phyloP scores from a whole-genome alignment of 2,113 vertebrate genomes.

The Centropus unirufus region DNA sequence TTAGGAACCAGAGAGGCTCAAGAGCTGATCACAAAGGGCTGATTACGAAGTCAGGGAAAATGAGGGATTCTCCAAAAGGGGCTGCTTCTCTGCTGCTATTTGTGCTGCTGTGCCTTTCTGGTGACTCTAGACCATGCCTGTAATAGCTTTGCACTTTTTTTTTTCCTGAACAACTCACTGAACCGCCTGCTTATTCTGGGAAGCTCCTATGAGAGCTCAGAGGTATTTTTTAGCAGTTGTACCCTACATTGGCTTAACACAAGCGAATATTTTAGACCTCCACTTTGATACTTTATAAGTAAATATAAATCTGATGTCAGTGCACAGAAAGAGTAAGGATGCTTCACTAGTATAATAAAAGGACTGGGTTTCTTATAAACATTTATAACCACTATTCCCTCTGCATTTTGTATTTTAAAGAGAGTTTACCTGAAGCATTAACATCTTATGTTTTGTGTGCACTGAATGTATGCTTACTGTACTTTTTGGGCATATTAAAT shows the following conservation, averaged over 20 bases:
- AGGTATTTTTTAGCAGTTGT: neutral
- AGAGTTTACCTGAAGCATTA: neutral
- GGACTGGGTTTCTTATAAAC: neutral
- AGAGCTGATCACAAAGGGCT: neutral
- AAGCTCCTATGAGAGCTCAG: neutral
- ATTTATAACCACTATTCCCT: neutral
- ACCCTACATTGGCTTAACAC: neutral
- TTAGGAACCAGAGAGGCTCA: neutral
- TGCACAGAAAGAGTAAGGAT: neutral
- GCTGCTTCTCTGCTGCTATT: neutral
- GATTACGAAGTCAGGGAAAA: conserved; percentile 5
- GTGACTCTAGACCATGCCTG: neutral
- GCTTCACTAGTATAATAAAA: neutral
- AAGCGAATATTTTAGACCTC: neutral
- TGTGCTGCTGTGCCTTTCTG: neutral
- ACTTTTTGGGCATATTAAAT: neutral
- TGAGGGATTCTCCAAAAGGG: neutral
- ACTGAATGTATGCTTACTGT: neutral
- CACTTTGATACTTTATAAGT: neutral
- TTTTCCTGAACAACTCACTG: neutral
- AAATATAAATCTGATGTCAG: neutral
- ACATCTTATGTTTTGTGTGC: neutral
- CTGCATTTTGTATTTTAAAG: neutral
- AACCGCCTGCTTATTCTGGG: neutral
- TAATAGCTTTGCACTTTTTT: neutral